Base-by-base conservation (phyloP, 2,888 invertebrate species). In the Hemithea aestivaria region DNA sequence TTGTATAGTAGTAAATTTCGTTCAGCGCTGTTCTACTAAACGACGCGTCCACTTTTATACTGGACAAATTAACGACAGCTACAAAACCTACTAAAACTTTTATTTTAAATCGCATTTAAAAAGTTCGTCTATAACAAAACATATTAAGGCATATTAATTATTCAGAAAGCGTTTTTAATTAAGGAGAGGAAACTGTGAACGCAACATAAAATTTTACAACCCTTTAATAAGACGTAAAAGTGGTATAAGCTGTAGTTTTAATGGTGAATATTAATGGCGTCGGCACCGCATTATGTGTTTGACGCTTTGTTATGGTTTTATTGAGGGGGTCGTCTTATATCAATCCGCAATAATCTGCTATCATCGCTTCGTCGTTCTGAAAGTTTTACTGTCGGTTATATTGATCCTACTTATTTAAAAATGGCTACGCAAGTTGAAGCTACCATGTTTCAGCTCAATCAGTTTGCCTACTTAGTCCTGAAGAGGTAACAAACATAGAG, bases 151-250 rank as follows among this genome's bases (percentile, higher is more conserved):
- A 62, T 76, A 74, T 80, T 82, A 71, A 77, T 77, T 84, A 85
- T 85, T 82, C 85, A 73, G 66, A 72, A 66, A 71, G 63, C 85
- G 82, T 84, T 79, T 85, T 85, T 85, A 85, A 85, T 85, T 85
- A 85, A 81, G 22, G 62, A 62, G 59, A 63, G 63, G 66, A 66
- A 68, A 76, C 70, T 75, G 60, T 25, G 36, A 37, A 37, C 60
- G 70, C 56, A 56, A 70, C 77, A 79, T 87, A 78, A 85, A 85
- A 82, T 82, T 87, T 84, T 75, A 84, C 58, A 85, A 85, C 83
- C 84, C 85, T 84, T 87, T 85, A 84, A 80, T 82, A 83, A 78
- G 75, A 78, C 76, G 72, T 81, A 73, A 82, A 83, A 82, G 65
- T 69, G 73, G 71, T 62, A 68, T 73, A 74, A 73, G 67, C 63